Conservation (phyloP, 2,888 invertebrate genomes). For the Acheta domesticus region DNA sequence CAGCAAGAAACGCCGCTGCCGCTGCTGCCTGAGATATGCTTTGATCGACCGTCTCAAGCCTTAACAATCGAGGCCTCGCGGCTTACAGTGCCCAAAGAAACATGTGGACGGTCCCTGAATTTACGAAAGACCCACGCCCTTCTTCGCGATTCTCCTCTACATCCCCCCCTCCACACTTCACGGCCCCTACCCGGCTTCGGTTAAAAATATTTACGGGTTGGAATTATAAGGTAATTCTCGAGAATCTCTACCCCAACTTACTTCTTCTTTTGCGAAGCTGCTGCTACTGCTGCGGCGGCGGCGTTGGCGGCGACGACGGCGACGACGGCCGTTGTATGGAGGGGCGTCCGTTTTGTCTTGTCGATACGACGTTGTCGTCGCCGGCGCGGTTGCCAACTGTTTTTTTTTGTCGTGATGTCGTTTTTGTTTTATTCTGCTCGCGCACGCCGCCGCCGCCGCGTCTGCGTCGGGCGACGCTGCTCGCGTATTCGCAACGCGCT, state of each 20-base stretch:
- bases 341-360: constrained; percentile 18
- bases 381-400: neutral
- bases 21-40: neutral
- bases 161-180: neutral
- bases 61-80: neutral
- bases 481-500: neutral
- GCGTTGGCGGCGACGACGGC: no score
- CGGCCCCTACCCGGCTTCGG: neutral
- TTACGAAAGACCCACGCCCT: neutral
- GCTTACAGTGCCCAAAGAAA: neutral
- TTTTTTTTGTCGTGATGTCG: neutral
- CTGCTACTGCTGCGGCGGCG: no score
- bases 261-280: neutral
- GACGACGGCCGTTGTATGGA: neutral
- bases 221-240: neutral
- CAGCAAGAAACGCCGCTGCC: neutral
- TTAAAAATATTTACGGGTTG: neutral
- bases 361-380: neutral
- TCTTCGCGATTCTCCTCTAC: neutral
- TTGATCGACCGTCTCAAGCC: neutral
- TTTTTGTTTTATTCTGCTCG: neutral
- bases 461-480: no score
- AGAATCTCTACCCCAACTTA: neutral
- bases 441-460: neutral
- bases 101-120: neutral